Base-by-base conservation (phyloP, 2,888 invertebrate species). In the Autographa pulchrina region DNA sequence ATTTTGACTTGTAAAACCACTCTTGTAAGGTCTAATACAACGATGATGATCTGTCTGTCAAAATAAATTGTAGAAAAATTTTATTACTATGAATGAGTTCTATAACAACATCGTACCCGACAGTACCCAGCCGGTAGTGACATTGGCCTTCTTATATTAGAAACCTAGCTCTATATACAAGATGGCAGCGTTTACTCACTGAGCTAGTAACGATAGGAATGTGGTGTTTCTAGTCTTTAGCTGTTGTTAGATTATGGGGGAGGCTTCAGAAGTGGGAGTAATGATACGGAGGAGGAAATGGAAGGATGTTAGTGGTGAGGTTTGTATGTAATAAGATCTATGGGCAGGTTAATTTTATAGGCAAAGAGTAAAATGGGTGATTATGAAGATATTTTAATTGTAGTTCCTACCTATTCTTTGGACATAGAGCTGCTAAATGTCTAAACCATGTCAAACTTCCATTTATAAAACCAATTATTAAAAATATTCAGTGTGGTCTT, bases 121-220 rank as follows among this genome's bases (percentile, higher is more conserved):
- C 64, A 62, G 70, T 82, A 81, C 82, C 0, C 48, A 56, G 38
- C 64, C 13, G 41, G 25, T 59, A 35, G 61, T 60, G 65, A 20
- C 63, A 72, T 35, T 82, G 70, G 61, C 70, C 81, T 74, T 72
- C 67, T 76, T 78, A 52, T 32, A 65, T 58, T 81, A 81, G 83
- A 83, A 83, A 83, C 67, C 68, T 14, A 70, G 58, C 41, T 65
- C 63, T 62, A 59, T 77, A 72, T 68, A 72, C 43, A 48, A 32
- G 56, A 59, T 66, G 59, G 20, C 48, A 48, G 41, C 54, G 8
- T 56, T 56, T 56, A 56, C 54, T 25, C 18, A 56, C 62, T n/a
- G 59, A 18, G 18, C 41, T 18, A 14, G 54, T 73, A 64, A 65
- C 35, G 43, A 31, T 38, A 20, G 61, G 66, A 72, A 76, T 76